Conservation (phyloP, 2,888 invertebrate species). For the Eristalis arbustorum region DNA sequence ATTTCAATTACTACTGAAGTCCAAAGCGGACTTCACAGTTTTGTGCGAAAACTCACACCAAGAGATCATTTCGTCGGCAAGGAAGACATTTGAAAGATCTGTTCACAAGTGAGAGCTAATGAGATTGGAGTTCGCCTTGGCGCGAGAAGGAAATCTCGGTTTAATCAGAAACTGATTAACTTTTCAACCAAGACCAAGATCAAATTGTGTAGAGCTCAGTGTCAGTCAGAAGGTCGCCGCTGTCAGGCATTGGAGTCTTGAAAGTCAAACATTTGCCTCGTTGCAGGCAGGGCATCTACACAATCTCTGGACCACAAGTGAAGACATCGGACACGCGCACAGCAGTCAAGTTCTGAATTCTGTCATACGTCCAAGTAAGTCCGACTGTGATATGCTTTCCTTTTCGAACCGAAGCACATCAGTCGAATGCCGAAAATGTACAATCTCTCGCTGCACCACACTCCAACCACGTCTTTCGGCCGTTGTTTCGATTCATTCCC, state of each 20-base stretch:
- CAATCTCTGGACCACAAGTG: background rate
- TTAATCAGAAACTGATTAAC: background rate
- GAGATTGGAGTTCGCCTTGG: background rate
- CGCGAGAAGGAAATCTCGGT: background rate
- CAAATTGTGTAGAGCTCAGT: background rate
- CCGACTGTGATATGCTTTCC: too few species aligned
- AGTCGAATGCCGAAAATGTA: background rate
- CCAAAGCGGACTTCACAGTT: too few species aligned
- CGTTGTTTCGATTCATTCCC: too few species aligned
- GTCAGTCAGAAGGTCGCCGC: background rate
- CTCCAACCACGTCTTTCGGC: too few species aligned
- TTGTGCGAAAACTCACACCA: too few species aligned
- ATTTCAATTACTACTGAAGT: too few species aligned
- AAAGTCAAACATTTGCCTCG: background rate
- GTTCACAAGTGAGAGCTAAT: background rate
- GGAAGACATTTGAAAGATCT: background rate
- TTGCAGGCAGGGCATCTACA: background rate
- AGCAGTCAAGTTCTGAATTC: too few species aligned
- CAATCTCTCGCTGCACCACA: background rate
- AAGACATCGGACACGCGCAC: background rate
- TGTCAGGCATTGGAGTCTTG: background rate
- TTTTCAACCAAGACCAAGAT: background rate
- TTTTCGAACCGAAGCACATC: background rate
- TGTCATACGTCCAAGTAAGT: too few species aligned
- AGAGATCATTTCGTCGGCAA: too few species aligned